Evolutionary conservation across 1,140 invertebrate genomes (phyloP), one percentile per base, ranked within the genome.

Genomic region (Aleiodes sp.): DNA sequence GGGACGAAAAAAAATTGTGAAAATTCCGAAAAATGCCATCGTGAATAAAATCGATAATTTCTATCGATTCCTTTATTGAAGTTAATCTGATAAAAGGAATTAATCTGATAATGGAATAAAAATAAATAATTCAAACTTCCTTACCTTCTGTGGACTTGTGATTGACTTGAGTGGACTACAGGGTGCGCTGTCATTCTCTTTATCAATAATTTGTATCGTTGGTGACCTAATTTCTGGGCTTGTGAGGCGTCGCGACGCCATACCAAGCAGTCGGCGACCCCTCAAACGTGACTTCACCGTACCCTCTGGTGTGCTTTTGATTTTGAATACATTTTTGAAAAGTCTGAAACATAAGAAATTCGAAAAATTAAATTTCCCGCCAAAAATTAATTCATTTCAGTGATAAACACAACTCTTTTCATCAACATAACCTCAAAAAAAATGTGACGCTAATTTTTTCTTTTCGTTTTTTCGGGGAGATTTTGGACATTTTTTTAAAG

Each of bases 281-380:
- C 67, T 82, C 26, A 70, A 26, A 10, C 67, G 70, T 0, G 74
- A 61, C 67, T 76, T 82, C 46, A 79, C 57, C 39, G 64, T 1
- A 21, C 61, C 52, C 33, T 82, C 81, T 2, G 82, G 79, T 6
- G 82, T 82, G 4, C 73, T 76, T 72, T 79, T 82, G 59, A 85
- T 80, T 61, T 76, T 82, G 65, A 85, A 83, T 14, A 72, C 79
- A 82, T 83, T 82, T 76, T 82, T 81, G 64, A 85, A 83, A n/a
- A 86, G 76, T 56, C 81, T 86, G 78, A 80, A 85, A 67, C 41
- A 35, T 35, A 4, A 35, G 31, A 35, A 35, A 35, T 35, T 35
- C 31, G 31, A 10, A 35, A n/a, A n/a, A n/a, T n/a, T n/a, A n/a
- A n/a, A n/a, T n/a, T n/a, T n/a, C n/a, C n/a, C n/a, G n/a, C n/a